phyloP scores from a whole-genome alignment of 2,888 invertebrate species.

The Tenthredo notha region DNA sequence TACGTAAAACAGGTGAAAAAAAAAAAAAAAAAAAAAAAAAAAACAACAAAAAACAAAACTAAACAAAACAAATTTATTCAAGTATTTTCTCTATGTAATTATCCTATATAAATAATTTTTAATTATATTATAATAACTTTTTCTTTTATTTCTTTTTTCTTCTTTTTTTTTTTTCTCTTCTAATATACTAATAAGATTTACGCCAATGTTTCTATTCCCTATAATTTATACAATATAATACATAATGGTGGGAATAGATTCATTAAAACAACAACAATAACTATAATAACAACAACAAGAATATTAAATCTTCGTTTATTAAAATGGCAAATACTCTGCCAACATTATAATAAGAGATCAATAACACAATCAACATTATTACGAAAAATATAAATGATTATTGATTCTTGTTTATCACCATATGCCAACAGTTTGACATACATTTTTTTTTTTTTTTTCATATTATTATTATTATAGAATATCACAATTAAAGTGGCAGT shows the following conservation, averaged over 20 bases:
- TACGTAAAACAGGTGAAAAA: conserved; percentile 46
- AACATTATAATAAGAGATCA: not conserved
- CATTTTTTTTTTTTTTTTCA: conserved; percentile 51
- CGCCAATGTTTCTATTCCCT: not conserved
- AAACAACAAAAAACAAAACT: conserved; percentile 56
- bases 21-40: conserved; percentile 30
- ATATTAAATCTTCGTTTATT: not conserved
- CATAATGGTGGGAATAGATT: not conserved
- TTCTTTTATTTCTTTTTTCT: not conserved
- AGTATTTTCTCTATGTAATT: conserved; percentile 41
- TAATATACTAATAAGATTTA: conserved; percentile 8
- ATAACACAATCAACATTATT: not conserved
- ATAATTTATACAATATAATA: not conserved
- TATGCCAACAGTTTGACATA: conserved; percentile 24
- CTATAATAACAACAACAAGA: too few relatives aligned
- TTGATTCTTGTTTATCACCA: conserved; percentile 23
- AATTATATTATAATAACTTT: conserved; percentile 17
- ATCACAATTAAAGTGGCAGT: conserved; percentile 74
- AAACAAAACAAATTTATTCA: conserved; percentile 60
- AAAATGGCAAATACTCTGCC: conserved; percentile 15
- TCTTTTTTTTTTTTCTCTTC: not conserved
- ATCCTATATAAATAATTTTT: conserved; percentile 41
- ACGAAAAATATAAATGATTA: not conserved
- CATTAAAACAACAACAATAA: not conserved
- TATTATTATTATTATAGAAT: conserved; percentile 64